Conservation (phyloP, 2,888 invertebrate genomes). For the Smittia aterrima region DNA sequence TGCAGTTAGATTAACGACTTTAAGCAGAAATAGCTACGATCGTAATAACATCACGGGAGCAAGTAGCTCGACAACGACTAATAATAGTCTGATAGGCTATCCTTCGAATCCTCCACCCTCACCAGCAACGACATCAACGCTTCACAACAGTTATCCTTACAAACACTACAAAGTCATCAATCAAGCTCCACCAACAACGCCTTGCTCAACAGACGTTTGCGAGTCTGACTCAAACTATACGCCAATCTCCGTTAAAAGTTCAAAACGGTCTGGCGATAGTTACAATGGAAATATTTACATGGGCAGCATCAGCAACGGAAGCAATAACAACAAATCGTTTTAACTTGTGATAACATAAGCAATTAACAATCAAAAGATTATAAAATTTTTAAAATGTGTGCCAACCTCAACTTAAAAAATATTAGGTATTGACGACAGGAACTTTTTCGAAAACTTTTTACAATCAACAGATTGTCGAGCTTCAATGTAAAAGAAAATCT, state of each 20-base stretch:
- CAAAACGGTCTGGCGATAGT: conserved; percentile 25
- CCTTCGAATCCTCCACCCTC: conserved; percentile 90
- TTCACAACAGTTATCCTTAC: conserved; percentile 66
- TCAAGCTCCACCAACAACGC: conserved; percentile 90
- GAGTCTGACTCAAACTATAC: conserved; percentile 78
- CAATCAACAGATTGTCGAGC: background rate
- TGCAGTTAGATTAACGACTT: conserved; percentile 64
- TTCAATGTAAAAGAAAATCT: background rate
- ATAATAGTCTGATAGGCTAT: conserved; percentile 59
- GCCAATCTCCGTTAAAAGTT: conserved; percentile 51
- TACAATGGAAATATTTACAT: conserved; percentile 33
- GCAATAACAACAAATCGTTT: conserved; percentile 20
- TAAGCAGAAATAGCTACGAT: conserved; percentile 65
- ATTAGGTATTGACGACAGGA: background rate
- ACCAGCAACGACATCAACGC: conserved; percentile 72
- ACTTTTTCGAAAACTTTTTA: background rate
- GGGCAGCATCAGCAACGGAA: conserved; percentile 37
- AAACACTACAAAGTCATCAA: conserved; percentile 73
- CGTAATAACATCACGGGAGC: conserved; percentile 69
- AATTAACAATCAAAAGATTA: conserved; percentile 12
- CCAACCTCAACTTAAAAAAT: conserved; percentile 4
- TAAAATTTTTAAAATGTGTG: background rate
- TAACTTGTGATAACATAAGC: conserved; percentile 11
- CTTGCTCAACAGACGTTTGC: conserved; percentile 91
- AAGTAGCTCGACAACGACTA: conserved; percentile 53